A percentile compares a stretch with the other conserved stretches of the same genome.
These are phyloP conservation scores for Sitobion miscanthi DNA, from an alignment of 1,140 invertebrate species.

Conservation along the genomic window DNA sequence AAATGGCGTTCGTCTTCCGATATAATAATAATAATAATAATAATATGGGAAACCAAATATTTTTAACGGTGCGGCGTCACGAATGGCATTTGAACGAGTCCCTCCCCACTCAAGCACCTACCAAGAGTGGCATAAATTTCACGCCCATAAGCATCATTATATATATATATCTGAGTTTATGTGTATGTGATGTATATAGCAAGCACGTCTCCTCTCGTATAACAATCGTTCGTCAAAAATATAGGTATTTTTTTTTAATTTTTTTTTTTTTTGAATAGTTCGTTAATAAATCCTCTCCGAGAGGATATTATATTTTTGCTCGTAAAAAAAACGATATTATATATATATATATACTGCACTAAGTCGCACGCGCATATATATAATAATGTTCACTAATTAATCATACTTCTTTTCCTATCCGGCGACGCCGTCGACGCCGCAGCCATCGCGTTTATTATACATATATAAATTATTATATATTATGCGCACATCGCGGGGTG, in stretches of 20 bases:
- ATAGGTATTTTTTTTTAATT: not conserved
- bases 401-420: not conserved
- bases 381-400: not conserved
- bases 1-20: not conserved
- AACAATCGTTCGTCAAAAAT: not conserved
- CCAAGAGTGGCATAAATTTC: not conserved
- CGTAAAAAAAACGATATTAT: not conserved
- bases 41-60: constrained; percentile 37
- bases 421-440: not conserved
- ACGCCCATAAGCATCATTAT: not conserved
- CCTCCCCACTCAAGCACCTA: not conserved
- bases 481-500: not conserved
- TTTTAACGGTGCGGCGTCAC: constrained; percentile 38
- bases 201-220: not conserved
- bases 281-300: constrained; percentile 5
- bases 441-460: not conserved
- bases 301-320: not conserved
- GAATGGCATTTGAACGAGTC: constrained; percentile 31
- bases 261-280: constrained; percentile 19
- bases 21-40: constrained; percentile 8
- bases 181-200: not conserved
- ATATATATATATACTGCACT: not conserved
- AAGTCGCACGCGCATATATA: not conserved
- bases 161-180: not conserved
- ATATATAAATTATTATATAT: no score